Evolutionary conservation across 2,113 vertebrate species (phyloP).

Genomic region (Plecturocebus donacophilus): DNA sequence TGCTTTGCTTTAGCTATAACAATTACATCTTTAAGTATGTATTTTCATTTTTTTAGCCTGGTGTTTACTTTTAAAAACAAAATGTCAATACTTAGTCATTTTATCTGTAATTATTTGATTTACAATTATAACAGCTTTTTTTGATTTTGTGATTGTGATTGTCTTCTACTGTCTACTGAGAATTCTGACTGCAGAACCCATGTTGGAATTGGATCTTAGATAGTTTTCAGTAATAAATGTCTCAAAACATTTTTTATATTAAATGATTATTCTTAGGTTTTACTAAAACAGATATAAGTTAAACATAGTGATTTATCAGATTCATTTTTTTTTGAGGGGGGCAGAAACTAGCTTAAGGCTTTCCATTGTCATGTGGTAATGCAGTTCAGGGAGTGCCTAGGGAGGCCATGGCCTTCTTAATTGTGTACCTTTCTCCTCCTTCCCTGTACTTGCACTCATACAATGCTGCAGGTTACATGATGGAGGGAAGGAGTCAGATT

Average conservation of each 20-base stretch:
- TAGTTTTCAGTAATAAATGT: not conserved
- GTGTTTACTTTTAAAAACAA: not conserved
- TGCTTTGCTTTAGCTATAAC: not conserved
- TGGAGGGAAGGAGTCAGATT: not conserved
- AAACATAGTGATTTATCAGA: not conserved
- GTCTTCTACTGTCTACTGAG: not conserved
- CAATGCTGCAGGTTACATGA: not conserved
- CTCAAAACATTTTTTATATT: not conserved
- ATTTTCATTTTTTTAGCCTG: not conserved
- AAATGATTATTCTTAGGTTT: not conserved
- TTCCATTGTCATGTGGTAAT: not conserved
- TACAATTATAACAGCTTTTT: not conserved
- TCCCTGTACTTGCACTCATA: no score
- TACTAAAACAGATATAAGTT: not conserved
- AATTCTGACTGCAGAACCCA: not conserved
- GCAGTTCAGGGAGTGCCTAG: not conserved
- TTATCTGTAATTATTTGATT: not conserved
- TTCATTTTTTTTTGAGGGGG: not conserved
- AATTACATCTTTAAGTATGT: not conserved
- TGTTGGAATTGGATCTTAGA: not conserved
- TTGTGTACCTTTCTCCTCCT: no score
- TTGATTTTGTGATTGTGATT: not conserved
- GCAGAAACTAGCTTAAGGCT: not conserved
- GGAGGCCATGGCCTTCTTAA: not conserved
- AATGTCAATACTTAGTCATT: not conserved